Conservation (phyloP, 2,888 invertebrate species). For the Drosophila eohydei region DNA sequence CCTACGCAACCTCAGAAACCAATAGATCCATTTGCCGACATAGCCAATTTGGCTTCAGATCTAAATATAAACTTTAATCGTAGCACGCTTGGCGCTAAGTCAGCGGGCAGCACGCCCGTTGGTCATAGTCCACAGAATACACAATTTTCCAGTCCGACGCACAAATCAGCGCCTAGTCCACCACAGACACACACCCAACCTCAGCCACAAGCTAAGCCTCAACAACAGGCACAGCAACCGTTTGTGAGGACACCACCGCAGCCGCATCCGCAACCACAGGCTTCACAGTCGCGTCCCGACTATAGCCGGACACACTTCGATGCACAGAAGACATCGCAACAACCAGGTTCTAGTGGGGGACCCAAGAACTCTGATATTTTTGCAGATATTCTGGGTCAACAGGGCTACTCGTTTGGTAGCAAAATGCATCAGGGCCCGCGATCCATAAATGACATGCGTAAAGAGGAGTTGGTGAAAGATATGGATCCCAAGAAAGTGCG, state of each 20-base stretch:
- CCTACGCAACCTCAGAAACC: constrained; percentile 84
- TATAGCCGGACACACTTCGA: constrained; percentile 91
- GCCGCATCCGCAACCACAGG: constrained; percentile 42
- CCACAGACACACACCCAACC: constrained; percentile 39
- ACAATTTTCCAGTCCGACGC: constrained; percentile 84
- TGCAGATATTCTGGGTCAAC: constrained; percentile 95
- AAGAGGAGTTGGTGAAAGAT: constrained; percentile 92
- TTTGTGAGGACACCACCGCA: constrained; percentile 33
- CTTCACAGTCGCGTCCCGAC: constrained; percentile 84
- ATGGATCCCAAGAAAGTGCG: constrained; percentile 97
- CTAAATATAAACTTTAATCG: constrained; percentile 84
- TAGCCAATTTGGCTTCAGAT: constrained; percentile 86
- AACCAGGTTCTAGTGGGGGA: constrained; percentile 51
- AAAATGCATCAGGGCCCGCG: constrained; percentile 91
- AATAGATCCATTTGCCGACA: constrained; percentile 91
- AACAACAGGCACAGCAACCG: constrained; percentile 31
- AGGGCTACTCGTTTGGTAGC: constrained; percentile 93
- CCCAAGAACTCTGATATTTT: constrained; percentile 89
- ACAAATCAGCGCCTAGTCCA: constrained; percentile 79
- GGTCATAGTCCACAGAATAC: constrained; percentile 83
- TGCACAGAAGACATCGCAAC: constrained; percentile 62
- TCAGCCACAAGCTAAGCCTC: constrained; percentile 81
- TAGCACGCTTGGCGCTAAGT: constrained; percentile 80
- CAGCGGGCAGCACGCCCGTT: constrained; percentile 80
- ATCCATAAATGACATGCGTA: constrained; percentile 97